Base-by-base conservation (phyloP, 1,140 invertebrate species). In the Chymomyza costata region DNA sequence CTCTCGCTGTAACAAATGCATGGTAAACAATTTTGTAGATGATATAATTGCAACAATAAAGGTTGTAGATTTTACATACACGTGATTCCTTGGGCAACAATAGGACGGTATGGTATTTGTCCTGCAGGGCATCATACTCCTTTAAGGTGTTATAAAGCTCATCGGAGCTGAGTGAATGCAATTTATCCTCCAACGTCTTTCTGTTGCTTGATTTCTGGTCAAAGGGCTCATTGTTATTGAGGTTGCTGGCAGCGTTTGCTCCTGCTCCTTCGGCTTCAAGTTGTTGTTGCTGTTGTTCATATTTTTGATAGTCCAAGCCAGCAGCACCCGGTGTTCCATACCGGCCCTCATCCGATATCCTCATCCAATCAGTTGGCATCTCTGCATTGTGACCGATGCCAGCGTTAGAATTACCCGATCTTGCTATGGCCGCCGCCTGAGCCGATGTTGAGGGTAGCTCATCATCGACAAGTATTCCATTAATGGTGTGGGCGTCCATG, bases 31-130 rank as follows among this genome's bases (percentile, higher is more conserved):
- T 7, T 6, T 46, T 14, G 14, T 50, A 39, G 41, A 32, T 37
- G 1, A 34, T 15, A 32, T 7, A 13, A 15, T 34, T 21, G 31
- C 7, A n/a, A 18, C 3, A 30, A 18, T 44, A 8, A 43, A 25
- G n/a, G 3, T 17, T 13, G 3, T 11, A 7, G 5, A 81, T 84
- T 82, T n/a, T n/a, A n/a, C n/a, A n/a, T 62, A 89, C 88, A 83
- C 88, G 86, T 35, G 86, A 86, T 49, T 87, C 86, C 38, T 74
- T 83, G 19, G 91, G 90, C 80, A 93, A 85, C 64, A 89, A 87
- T 43, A 92, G 85, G 35, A 88, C 87, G 34, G 92, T 91, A 82
- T 91, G 90, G 85, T 90, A 92, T 87, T 93, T 93, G 38, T 86
- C 83, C 82, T 93, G 91, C 31, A 92, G 83, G 31, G 88, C 86